Conservation (phyloP, 2,797 vertebrate species). For the Rallus crepitans region DNA sequence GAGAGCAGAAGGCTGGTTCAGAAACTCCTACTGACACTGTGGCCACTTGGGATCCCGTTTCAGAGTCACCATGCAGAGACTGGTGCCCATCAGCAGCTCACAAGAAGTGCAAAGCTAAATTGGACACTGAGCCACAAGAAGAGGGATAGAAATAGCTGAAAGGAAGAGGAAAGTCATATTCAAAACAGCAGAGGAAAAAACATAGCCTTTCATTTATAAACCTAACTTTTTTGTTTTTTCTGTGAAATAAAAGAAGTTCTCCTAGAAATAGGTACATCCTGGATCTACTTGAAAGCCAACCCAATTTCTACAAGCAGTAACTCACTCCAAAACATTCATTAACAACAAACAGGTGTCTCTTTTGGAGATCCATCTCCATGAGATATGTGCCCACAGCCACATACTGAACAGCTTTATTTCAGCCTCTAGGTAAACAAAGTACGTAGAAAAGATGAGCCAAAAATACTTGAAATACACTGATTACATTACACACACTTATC, state of each 20-base stretch:
- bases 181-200: background rate
- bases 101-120: background rate
- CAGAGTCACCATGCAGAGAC: background rate
- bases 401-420: background rate
- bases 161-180: background rate
- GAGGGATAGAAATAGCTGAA: background rate
- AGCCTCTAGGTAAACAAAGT: background rate
- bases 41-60: background rate
- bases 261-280: background rate
- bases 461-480: background rate
- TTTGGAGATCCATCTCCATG: background rate
- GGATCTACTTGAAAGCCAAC: background rate
- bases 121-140: background rate
- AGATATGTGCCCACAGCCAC: background rate
- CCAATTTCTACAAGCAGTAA: background rate
- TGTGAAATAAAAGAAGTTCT: background rate
- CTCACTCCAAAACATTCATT: background rate
- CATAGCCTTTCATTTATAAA: background rate
- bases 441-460: background rate
- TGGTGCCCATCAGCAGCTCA: background rate
- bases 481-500: conserved; percentile 9
- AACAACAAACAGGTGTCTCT: fast-evolving
- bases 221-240: background rate
- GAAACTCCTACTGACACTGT: background rate
- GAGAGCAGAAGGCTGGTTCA: background rate